Conservation (phyloP, 2,113 vertebrate genomes). For the Neogobius melanostomus region DNA sequence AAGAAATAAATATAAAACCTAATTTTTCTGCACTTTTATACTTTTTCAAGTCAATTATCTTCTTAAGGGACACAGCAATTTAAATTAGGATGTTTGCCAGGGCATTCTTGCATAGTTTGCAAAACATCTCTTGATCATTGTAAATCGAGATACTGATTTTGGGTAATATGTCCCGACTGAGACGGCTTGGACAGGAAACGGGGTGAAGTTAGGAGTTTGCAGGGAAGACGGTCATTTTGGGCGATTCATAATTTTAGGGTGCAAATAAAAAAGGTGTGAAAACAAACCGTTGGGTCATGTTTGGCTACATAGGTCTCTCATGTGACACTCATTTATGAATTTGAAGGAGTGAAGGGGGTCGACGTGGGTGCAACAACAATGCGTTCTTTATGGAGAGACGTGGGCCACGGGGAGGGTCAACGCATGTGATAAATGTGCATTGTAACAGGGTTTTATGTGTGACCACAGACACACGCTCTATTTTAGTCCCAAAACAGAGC, state of each 20-base stretch:
- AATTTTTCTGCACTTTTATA: too few relatives aligned
- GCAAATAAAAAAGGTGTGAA: not conserved
- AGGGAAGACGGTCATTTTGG: too few relatives aligned
- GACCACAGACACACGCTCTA: not conserved
- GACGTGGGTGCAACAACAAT: slow-evolving; percentile 27
- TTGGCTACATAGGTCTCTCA: not conserved
- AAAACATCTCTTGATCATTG: too few relatives aligned
- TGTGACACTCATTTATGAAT: slow-evolving; percentile 2
- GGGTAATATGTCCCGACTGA: too few relatives aligned
- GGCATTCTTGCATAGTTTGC: too few relatives aligned
- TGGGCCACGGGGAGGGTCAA: slow-evolving; percentile 18
- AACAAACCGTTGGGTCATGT: not conserved
- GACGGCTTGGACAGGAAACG: too few relatives aligned
- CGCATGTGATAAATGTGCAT: not conserved
- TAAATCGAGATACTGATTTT: too few relatives aligned
- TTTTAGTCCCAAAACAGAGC: not conserved
- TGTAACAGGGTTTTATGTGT: slow-evolving; percentile 4
- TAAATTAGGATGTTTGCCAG: too few relatives aligned
- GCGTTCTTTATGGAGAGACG: slow-evolving; percentile 45
- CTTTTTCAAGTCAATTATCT: too few relatives aligned
- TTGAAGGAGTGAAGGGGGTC: not conserved
- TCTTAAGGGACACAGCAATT: too few relatives aligned
- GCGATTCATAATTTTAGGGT: not conserved
- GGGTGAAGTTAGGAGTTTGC: too few relatives aligned
- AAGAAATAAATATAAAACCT: too few relatives aligned